A percentile compares a stretch with the other conserved stretches of the same genome.
These are phyloP conservation scores for Ranitomeya imitator DNA, from an alignment of 2,113 vertebrate species.

Conservation along the genomic window DNA sequence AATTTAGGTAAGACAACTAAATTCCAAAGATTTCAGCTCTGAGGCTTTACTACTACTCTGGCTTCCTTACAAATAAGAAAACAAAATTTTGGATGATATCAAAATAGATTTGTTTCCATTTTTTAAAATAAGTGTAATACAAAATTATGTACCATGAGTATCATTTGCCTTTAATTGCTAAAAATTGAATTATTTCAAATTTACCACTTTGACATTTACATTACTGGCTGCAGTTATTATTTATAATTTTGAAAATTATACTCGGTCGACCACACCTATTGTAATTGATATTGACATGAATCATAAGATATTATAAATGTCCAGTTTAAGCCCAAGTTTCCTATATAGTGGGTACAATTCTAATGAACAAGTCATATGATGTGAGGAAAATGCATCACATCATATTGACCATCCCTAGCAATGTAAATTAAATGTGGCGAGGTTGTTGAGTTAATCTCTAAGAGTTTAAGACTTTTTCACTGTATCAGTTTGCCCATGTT, in stretches of 20 bases:
- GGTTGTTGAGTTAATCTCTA: too few relatives aligned
- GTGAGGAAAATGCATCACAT: not conserved
- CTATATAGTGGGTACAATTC: not conserved
- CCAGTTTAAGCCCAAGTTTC: not conserved
- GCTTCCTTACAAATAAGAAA: too few relatives aligned
- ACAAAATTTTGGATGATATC: too few relatives aligned
- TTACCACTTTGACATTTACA: conserved; percentile 4
- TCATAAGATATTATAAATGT: not conserved
- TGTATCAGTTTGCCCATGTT: too few relatives aligned
- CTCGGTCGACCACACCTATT: not conserved
- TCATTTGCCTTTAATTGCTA: not conserved
- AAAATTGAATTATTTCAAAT: not conserved
- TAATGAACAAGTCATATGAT: not conserved
- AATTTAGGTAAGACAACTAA: too few relatives aligned
- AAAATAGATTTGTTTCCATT: too few relatives aligned
- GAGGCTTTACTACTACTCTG: too few relatives aligned
- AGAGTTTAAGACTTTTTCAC: too few relatives aligned
- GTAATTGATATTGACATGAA: not conserved
- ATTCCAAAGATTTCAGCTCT: too few relatives aligned
- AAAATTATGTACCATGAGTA: not conserved
- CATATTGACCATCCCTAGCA: too few relatives aligned
- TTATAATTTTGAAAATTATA: not conserved
- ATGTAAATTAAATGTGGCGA: too few relatives aligned
- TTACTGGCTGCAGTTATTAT: not conserved
- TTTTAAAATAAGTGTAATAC: too few relatives aligned